These are phyloP conservation scores for Coleophora deauratella DNA, from an alignment of 2,888 invertebrate genomes.

Conservation along the genomic window DNA sequence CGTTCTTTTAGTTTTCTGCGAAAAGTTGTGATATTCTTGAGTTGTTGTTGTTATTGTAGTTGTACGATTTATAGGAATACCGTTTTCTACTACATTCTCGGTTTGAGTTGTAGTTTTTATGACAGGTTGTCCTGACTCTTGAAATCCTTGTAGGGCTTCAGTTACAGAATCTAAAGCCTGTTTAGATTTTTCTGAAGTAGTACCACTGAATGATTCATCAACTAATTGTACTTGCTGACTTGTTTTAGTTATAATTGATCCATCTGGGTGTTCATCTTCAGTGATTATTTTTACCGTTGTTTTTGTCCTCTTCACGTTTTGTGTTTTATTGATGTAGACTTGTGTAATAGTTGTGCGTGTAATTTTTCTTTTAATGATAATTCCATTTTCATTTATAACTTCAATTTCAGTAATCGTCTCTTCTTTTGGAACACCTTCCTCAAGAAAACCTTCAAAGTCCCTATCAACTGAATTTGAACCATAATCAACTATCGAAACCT, in stretches of 20 bases:
- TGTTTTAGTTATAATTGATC: constrained; percentile 26
- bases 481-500: constrained; percentile 51
- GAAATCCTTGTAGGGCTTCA: constrained; percentile 15
- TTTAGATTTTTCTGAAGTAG: no score
- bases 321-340: constrained; percentile 39
- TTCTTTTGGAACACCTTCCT: constrained; percentile 20
- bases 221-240: constrained; percentile 23
- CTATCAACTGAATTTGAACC: constrained; percentile 24
- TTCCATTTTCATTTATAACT: constrained; percentile 4
- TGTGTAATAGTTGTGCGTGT: constrained; percentile 46
- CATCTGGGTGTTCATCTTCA: constrained; percentile 59
- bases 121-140: constrained; percentile 22
- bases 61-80: constrained; percentile 30
- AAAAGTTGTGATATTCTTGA: constrained; percentile 45
- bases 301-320: constrained; percentile 46
- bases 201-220: constrained; percentile 4
- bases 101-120: constrained; percentile 9
- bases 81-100: constrained; percentile 7
- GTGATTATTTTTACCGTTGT: constrained; percentile 40
- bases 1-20: constrained; percentile 40
- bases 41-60: constrained; percentile 43
- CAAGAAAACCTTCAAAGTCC: constrained; percentile 16
- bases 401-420: constrained; percentile 12
- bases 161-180: not conserved
- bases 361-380: constrained; percentile 35